These are phyloP conservation scores for Byasa hedistus DNA, from an alignment of 2,888 invertebrate species.

Conservation along the genomic window DNA sequence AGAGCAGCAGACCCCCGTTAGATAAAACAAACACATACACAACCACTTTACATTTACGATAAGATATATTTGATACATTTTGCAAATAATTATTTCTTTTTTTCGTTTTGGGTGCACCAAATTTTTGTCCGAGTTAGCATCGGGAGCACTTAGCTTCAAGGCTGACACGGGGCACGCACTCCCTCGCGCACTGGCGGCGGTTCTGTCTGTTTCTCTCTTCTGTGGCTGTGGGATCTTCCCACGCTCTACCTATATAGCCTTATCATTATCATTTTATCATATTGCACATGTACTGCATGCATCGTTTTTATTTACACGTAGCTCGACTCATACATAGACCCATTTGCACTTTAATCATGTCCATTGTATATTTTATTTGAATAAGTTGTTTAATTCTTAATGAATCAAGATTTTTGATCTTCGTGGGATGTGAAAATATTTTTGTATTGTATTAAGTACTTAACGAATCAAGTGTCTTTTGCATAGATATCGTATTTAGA, in stretches of 20 bases:
- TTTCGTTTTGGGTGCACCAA: conserved; percentile 65
- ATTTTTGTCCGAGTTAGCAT: conserved; percentile 57
- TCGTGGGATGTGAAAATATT: neutral
- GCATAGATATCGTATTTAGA: conserved; percentile 21
- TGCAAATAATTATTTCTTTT: conserved; percentile 36
- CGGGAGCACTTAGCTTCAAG: conserved; percentile 73
- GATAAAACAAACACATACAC: conserved; percentile 73
- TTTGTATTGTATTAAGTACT: conserved; percentile 16
- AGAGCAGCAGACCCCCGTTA: conserved; percentile 81
- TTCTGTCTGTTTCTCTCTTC: conserved; percentile 81
- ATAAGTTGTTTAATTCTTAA: neutral
- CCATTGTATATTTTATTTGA: conserved; percentile 3
- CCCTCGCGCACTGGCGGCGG: conserved; percentile 77
- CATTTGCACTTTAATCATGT: conserved; percentile 22
- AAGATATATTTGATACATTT: conserved; percentile 55
- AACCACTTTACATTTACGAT: conserved; percentile 71
- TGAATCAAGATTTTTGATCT: conserved; percentile 8
- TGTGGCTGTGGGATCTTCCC: conserved; percentile 78
- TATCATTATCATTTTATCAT: conserved; percentile 37
- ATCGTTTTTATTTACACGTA: conserved; percentile 21
- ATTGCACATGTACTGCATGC: conserved; percentile 26
- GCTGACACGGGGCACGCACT: conserved; percentile 74
- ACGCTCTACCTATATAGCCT: conserved; percentile 57
- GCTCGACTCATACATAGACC: conserved; percentile 28
- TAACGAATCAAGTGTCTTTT: conserved; percentile 11